Base-by-base conservation (phyloP, 2,113 vertebrate species). In the Zapornia atra region DNA sequence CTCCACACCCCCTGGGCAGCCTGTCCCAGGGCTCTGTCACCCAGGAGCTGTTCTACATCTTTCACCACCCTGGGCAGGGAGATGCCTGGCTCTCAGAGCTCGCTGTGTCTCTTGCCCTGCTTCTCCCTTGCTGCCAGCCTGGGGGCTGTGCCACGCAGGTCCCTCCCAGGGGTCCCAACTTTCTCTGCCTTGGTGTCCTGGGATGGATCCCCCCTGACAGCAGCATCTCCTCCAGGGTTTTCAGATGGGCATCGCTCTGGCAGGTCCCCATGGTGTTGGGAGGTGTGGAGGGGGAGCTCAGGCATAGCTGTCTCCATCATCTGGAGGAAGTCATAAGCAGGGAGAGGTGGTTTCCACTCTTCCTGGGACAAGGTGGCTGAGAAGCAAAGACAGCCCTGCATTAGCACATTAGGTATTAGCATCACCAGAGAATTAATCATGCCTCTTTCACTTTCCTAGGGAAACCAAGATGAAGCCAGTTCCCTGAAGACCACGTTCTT, bases 301-400 rank as follows among this genome's bases (percentile, higher is more conserved):
- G 97, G 97, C 9, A 92, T 18, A 2, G 98, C 66, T 3, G 82
- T 90, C 80, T 99, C 99, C 98, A 99, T 99, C 98, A 98, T 97
- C 66, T 97, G 98, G 29, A 99, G 98, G 93, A 99, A 99, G 95
- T 99, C 91, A 0, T 98, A 98, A 50, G 99, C 98, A 3, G 98
- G 98, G 44, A 98, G 98, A 14, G 98, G 97, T 21, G 99, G 99
- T 65, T 96, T 98, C 99, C 99, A 99, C 31, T 97, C 96, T 26
- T 98, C 97, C 31, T 98, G 98, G 17, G 98, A 97, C 94, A 99
- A 96, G 87, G 94, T 92, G 80, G 98, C 99, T 99, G 79, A 40
- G 93, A 94, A 50, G 38, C 48, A 93, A 65, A 93, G 0, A 82
- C 7, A 92, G 75, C 1, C 24, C 25, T 28, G 9, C 1, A 48